Evolutionary conservation across 2,888 invertebrate genomes (phyloP).

Genomic region (Hypercompe scribonia): DNA sequence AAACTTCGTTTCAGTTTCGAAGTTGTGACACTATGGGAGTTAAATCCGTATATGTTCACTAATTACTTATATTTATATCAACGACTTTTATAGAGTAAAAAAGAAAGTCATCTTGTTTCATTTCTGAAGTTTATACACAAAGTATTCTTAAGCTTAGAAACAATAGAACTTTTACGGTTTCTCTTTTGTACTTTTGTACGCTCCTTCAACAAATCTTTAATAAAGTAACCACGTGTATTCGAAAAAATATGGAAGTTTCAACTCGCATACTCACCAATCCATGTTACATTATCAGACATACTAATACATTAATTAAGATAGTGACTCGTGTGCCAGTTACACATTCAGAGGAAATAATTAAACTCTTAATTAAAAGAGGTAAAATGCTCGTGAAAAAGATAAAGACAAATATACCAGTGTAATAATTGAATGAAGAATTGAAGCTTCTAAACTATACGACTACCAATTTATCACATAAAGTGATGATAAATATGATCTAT

Average conservation of each 20-base stretch:
- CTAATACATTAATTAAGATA: constrained; percentile 4
- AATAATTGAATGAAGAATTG: too few species aligned
- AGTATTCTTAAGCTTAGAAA: neutral
- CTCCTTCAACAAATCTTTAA: neutral
- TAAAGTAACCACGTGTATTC: neutral
- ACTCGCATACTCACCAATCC: neutral
- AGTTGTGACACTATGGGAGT: neutral
- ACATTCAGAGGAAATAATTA: constrained; percentile 5
- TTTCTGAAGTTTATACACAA: neutral
- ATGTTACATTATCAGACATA: constrained; percentile 13
- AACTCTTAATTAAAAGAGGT: neutral
- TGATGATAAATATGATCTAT: too few species aligned
- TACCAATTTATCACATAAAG: too few species aligned
- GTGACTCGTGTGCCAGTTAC: neutral
- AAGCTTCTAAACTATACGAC: too few species aligned
- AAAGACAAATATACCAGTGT: too few species aligned
- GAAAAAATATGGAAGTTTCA: neutral
- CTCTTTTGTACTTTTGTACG: neutral
- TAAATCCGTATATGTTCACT: neutral
- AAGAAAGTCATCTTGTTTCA: neutral
- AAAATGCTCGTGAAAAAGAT: neutral
- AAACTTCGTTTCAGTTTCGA: constrained; percentile 3
- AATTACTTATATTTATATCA: neutral
- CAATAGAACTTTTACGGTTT: neutral
- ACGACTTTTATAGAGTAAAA: neutral